phyloP scores from a whole-genome alignment of 2,888 invertebrate species.

The Cryptosula pallasiana region DNA sequence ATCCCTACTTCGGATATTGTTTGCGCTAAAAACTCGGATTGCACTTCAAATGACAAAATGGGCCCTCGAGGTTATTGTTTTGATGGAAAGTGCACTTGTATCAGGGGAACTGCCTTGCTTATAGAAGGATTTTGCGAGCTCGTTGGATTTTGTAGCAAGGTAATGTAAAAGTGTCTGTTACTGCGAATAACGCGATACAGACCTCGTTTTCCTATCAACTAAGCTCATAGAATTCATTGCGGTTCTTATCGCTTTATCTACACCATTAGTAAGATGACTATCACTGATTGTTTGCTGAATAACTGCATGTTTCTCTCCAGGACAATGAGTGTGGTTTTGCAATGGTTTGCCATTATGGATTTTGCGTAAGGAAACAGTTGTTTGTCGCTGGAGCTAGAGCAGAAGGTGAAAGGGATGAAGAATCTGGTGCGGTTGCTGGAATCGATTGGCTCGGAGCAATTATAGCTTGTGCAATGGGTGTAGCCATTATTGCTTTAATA shows the following conservation, averaged over 20 bases:
- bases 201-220: too few relatives aligned
- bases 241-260: not conserved
- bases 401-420: not conserved
- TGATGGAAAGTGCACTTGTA: not conserved
- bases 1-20: not conserved
- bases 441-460: not conserved
- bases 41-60: not conserved
- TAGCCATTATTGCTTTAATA: not conserved
- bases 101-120: not conserved
- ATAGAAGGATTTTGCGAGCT: not conserved
- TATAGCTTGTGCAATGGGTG: not conserved
- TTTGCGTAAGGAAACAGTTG: not conserved
- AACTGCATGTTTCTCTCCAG: too few relatives aligned
- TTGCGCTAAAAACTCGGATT: not conserved
- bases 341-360: not conserved
- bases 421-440: not conserved
- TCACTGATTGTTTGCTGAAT: too few relatives aligned
- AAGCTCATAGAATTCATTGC: too few relatives aligned
- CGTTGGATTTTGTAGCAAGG: not conserved
- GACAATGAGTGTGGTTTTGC: not conserved
- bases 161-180: too few relatives aligned
- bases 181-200: too few relatives aligned
- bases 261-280: too few relatives aligned
- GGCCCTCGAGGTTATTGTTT: not conserved
- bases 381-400: not conserved